Percentiles rank a stretch among this genome's conserved stretches.
Evolutionary conservation across 2,113 vertebrate species (phyloP).

Genomic region (Percina caprodes): DNA sequence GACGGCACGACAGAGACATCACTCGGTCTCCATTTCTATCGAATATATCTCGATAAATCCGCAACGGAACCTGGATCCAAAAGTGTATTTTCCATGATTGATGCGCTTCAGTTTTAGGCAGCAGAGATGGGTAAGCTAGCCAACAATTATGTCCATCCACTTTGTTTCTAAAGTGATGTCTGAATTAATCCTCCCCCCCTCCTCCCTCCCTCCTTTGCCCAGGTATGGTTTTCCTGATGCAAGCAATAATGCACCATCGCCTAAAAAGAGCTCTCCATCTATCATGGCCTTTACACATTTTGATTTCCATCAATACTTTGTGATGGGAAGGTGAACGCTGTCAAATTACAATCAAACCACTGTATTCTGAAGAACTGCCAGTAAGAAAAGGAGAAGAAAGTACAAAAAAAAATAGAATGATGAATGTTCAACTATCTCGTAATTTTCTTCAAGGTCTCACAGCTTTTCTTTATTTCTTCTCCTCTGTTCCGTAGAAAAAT

Average conservation of each 20-base stretch:
- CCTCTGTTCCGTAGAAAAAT: constrained; percentile 24
- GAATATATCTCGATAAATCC: constrained; percentile 55
- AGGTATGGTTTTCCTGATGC: constrained; percentile 46
- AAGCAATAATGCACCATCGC: constrained; percentile 49
- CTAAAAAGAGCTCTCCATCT: constrained; percentile 38
- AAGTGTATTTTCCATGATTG: constrained; percentile 35
- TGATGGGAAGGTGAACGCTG: constrained; percentile 59
- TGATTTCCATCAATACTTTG: constrained; percentile 61
- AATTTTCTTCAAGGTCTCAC: constrained; percentile 39
- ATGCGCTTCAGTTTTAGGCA: constrained; percentile 49
- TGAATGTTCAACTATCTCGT: constrained; percentile 26
- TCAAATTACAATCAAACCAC: constrained; percentile 56
- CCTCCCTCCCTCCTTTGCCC: background rate
- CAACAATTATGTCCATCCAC: constrained; percentile 24
- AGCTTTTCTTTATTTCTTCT: constrained; percentile 25
- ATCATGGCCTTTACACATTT: constrained; percentile 59
- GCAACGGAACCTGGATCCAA: constrained; percentile 19
- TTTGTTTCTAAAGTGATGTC: constrained; percentile 44
- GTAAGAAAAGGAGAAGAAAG: background rate
- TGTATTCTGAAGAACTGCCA: constrained; percentile 32
- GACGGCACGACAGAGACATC: constrained; percentile 62
- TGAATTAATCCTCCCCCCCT: constrained; percentile 35
- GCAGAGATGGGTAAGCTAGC: constrained; percentile 15
- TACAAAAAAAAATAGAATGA: constrained; percentile 16
- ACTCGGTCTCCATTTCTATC: constrained; percentile 52